Base-by-base conservation (phyloP, 2,113 vertebrate species). In the Fukomys damarensis region DNA sequence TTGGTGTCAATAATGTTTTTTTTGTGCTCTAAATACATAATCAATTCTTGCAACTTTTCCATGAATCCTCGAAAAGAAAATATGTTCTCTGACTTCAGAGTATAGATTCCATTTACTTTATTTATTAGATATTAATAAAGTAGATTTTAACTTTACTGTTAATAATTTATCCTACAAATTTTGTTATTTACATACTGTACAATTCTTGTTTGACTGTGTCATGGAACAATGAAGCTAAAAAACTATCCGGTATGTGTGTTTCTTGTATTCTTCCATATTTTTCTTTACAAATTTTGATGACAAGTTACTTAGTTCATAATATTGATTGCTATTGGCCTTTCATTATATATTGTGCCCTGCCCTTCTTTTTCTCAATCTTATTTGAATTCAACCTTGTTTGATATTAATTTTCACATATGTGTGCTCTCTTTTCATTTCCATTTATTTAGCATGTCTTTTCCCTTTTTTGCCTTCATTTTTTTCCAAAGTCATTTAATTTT, bases 381-480 rank as follows among this genome's bases (percentile, higher is more conserved):
- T 54, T 72, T 72, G 59, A 97, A 90, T 56, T 86, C 52, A 86
- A n/a, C 11, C 12, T 68, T 90, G 24, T 66, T 41, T 93, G 43
- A 84, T 87, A 87, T 19, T 76, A 61, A 70, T 86, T 93, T 77
- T 91, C 89, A 84, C 72, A 46, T 17, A 46, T 88, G 46, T 72
- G 32, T 63, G 5, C 20, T 87, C 72, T 93, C 13, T 52, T 94
- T 66, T 58, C 59, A 92, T 84, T 81, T 61, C 20, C 38, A 80
- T 91, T 93, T 96, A 35, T 56, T 24, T 86, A 24, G 19, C 20
- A 86, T 70, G 32, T 59, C 65, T 83, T 85, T 91, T 11, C 3
- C 19, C 49, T 80, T 95, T 84, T 95, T 84, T 89, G 13, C 32
- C 80, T 80, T 93, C 43, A 63, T 9, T 56, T 93, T 56, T 93